Conservation (phyloP, 2,888 invertebrate genomes). For the Drosophila anomelani region DNA sequence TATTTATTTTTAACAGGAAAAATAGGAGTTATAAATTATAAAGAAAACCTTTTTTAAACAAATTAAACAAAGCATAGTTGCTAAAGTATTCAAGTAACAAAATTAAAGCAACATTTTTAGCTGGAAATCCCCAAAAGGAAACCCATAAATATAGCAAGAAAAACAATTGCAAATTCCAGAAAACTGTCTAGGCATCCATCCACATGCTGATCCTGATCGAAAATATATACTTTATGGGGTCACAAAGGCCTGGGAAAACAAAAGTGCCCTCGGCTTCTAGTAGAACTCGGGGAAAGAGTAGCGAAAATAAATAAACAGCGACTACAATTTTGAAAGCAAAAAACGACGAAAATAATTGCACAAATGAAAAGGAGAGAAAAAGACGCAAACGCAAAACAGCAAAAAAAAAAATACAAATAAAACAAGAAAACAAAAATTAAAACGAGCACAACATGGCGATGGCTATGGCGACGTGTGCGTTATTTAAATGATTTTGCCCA, state of each 20-base stretch:
- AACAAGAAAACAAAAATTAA: slow-evolving; percentile 48
- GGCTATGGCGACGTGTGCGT: slow-evolving; percentile 67
- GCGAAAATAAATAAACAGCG: slow-evolving; percentile 53
- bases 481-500: slow-evolving; percentile 74
- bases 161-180: slow-evolving; percentile 7
- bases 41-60: not conserved
- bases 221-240: slow-evolving; percentile 8
- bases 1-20: too few relatives aligned
- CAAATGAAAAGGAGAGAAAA: slow-evolving; percentile 50
- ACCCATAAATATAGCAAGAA: not conserved
- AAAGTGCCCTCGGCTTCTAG: slow-evolving; percentile 12
- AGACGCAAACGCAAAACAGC: slow-evolving; percentile 11
- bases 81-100: not conserved
- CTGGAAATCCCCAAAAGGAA: not conserved
- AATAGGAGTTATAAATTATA: too few relatives aligned
- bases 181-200: not conserved
- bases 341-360: slow-evolving; percentile 73
- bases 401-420: slow-evolving; percentile 20
- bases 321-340: slow-evolving; percentile 59
- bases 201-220: slow-evolving; percentile 15
- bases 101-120: not conserved
- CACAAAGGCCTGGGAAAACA: not conserved
- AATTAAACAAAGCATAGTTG: too few relatives aligned
- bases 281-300: slow-evolving; percentile 28
- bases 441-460: slow-evolving; percentile 63